Evolutionary conservation across 2,113 vertebrate genomes (phyloP), one percentile per base, ranked within the genome.

Genomic region (Leucopsar rothschildi): DNA sequence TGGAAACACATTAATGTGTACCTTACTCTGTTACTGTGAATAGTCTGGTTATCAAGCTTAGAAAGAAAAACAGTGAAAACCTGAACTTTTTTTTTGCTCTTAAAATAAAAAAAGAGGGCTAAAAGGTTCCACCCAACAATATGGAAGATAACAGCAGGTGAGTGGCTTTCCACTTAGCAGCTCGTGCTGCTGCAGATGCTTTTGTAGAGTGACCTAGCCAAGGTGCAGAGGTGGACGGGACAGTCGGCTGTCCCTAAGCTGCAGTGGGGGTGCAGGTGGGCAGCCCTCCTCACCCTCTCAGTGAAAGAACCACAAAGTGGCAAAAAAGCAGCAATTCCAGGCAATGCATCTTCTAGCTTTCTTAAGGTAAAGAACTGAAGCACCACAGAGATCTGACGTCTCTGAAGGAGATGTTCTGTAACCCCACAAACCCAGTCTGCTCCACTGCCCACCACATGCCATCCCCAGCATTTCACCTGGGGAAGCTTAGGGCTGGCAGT

Each of bases 211-310:
- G 17, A 64, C 31, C 25, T 81, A 24, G 12, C 29, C 6, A 5
- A 47, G n/a, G 6, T 9, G 4, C 0, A 8, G 42, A 27, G 27
- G 31, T 29, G n/a, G 44, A 44, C 19, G 31, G 70, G 20, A 28
- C 1, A 22, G 10, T 13, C 0, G 0, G 27, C 27, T 40, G 40
- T 40, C 40, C 40, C 40, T 14, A 42, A 56, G n/a, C 42, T 44
- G 35, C 6, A 25, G 11, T 29, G 12, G 31, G 42, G 39, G 29
- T 29, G 9, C 25, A 24, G 6, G 10, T 1, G 1, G 10, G 25
- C 17, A 57, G 29, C 6, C 21, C 17, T 68, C 17, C 33, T 82
- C 2, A 3, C 11, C 52, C 5, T 59, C 22, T 59, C 52, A 52
- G 57, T 4, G 3, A 55, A 40, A 59, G 15, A 42, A 71, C 25